Evolutionary conservation across 2,888 invertebrate species (phyloP), one percentile per base, ranked within the genome.

Genomic region (Drosophila seclusa): DNA sequence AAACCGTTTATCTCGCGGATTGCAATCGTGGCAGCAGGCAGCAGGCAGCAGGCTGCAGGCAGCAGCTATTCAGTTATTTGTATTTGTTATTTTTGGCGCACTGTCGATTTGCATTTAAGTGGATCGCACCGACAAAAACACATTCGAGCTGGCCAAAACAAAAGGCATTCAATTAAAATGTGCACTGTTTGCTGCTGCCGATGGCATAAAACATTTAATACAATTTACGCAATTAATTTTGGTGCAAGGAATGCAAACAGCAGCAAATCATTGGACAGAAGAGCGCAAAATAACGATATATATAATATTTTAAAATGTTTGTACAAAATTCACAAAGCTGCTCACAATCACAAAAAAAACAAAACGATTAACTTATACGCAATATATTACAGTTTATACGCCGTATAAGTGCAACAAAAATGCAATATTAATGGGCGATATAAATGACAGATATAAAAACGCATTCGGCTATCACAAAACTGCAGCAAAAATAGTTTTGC

Each of bases 171-270:
- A 86, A 86, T 86, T 86, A 86, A 89, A 86, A 84, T 82, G 67
- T 75, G 67, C 80, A 62, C 75, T 77, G 70, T 83, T 83, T 83
- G 72, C 68, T 75, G 65, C 24, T 24, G 45, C 68, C 61, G 63
- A 67, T 58, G 52, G 78, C 73, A 38, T 27, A 76, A 83, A 85
- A 70, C 88, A 86, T 87, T 86, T 83, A 88, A 88, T 83, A 86
- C 86, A 88, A 86, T 86, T 86, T 86, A 75, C 82, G 85, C 83
- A 86, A 86, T 86, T 86, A 88, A 86, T 88, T 88, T 83, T 63
- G 54, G 42, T 65, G 67, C 78, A 71, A 24, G 45, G 58, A 69
- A 78, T 73, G 83, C 78, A 76, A 82, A 74, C 76, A 73, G 72
- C 81, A 78, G 69, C 76, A 78, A 82, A 75, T 62, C 68, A 64